phyloP scores from a whole-genome alignment of 2,113 vertebrate genomes.

The Hypomesus transpacificus region DNA sequence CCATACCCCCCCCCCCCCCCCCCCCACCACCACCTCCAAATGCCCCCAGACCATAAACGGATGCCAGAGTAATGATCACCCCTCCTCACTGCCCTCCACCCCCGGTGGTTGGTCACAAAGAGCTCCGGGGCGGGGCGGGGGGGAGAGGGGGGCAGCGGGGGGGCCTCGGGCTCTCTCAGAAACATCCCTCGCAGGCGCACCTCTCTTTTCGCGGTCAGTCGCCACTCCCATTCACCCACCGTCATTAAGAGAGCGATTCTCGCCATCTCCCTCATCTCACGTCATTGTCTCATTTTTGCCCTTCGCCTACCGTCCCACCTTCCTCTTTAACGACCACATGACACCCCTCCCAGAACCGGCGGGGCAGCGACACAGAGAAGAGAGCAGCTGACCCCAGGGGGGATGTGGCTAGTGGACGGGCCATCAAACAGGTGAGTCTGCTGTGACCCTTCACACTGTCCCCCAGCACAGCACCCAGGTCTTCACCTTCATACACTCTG shows the following conservation, averaged over 20 bases:
- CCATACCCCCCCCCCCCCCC: slow-evolving; percentile 5
- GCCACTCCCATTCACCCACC: not conserved
- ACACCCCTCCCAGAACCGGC: slow-evolving; percentile 79
- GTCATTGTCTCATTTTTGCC: slow-evolving; percentile 36
- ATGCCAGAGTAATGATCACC: slow-evolving; percentile 82
- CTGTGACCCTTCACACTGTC: too few species aligned
- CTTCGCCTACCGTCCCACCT: not conserved
- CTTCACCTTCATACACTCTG: too few species aligned
- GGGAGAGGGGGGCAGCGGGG: slow-evolving; percentile 67
- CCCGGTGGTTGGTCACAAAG: slow-evolving; percentile 88
- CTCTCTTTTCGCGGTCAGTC: slow-evolving; percentile 89
- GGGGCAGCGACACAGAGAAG: slow-evolving; percentile 85
- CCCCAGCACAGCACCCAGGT: too few species aligned
- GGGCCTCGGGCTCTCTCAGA: slow-evolving; percentile 77
- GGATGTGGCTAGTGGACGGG: slow-evolving; percentile 74
- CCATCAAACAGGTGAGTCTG: slow-evolving; percentile 84
- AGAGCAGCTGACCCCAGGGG: slow-evolving; percentile 80
- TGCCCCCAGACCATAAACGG: slow-evolving; percentile 83
- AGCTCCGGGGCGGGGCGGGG: slow-evolving; percentile 75
- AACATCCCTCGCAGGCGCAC: slow-evolving; percentile 85
- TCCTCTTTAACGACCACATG: not conserved
- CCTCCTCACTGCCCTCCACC: slow-evolving; percentile 90
- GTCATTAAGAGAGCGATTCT: not conserved
- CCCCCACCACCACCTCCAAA: slow-evolving; percentile 4
- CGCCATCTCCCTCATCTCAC: slow-evolving; percentile 18